Evolutionary conservation across 23 tunicate genomes (phyloP).

Genomic region (Halocynthia roretzi): DNA sequence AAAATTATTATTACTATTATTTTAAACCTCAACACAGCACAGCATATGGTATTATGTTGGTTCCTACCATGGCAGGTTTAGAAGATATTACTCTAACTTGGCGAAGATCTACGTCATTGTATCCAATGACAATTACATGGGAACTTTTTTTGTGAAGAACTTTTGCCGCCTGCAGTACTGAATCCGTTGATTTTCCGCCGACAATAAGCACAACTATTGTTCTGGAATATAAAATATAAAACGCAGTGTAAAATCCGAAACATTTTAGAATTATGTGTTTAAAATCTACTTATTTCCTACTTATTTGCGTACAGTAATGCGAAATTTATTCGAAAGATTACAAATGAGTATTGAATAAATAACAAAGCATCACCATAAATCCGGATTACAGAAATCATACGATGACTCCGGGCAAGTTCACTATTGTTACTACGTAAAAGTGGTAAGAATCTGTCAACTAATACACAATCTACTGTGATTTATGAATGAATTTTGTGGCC

Average conservation of each 20-base stretch:
- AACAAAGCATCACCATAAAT: too few species aligned
- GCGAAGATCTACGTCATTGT: neutral
- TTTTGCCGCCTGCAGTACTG: neutral
- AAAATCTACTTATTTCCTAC: neutral
- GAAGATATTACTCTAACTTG: neutral
- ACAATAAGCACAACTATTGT: slow-evolving; percentile 6
- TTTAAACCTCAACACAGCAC: too few species aligned
- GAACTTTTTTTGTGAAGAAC: neutral
- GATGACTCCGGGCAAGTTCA: too few species aligned
- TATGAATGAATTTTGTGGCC: too few species aligned
- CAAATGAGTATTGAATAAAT: neutral
- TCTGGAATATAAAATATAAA: neutral
- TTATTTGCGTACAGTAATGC: neutral
- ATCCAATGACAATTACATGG: neutral
- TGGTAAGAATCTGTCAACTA: too few species aligned
- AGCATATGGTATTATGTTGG: neutral
- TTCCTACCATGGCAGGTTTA: neutral
- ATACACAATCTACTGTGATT: too few species aligned
- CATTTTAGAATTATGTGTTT: neutral
- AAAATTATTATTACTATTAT: too few species aligned
- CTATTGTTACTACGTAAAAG: too few species aligned
- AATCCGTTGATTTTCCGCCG: neutral
- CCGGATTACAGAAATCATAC: too few species aligned
- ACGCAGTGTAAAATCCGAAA: neutral
- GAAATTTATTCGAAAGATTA: neutral